Conservation (phyloP, 2,113 vertebrate species). For the Okapia johnstoni region DNA sequence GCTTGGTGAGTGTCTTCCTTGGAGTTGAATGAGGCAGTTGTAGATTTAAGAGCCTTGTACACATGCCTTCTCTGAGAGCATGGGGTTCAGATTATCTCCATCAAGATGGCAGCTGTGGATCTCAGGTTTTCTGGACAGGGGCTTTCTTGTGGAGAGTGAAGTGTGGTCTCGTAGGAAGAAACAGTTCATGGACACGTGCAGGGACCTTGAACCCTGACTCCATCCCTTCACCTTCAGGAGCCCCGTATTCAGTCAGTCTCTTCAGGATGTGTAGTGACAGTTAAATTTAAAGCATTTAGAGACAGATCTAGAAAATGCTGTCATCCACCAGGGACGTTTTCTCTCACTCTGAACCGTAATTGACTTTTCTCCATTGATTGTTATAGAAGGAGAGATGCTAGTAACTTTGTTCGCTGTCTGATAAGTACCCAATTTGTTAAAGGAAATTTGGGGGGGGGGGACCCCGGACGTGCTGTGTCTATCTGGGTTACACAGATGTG, state of each 20-base stretch:
- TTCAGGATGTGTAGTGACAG: background rate
- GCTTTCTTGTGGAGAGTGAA: background rate
- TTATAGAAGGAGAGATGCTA: background rate
- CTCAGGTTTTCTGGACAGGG: background rate
- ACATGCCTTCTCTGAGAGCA: background rate
- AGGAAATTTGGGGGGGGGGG: background rate
- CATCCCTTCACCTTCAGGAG: rapidly evolving
- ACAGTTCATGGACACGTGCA: too few species aligned
- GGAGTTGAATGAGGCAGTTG: background rate
- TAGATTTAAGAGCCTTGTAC: background rate
- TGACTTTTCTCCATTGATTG: background rate
- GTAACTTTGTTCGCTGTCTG: background rate
- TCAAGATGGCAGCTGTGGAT: rapidly evolving
- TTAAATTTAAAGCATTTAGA: background rate
- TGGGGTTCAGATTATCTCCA: background rate
- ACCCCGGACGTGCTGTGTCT: background rate
- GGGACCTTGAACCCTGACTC: background rate
- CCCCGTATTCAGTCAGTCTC: background rate
- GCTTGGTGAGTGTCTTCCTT: background rate
- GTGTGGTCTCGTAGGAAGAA: background rate
- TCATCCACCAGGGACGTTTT: background rate
- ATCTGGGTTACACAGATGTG: background rate
- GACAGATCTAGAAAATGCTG: background rate
- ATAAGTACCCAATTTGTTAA: background rate
- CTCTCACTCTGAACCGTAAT: background rate